Percentiles rank a stretch among this genome's conserved stretches.
Conservation (phyloP, 2,888 invertebrate genomes). For the Selenia dentaria region DNA sequence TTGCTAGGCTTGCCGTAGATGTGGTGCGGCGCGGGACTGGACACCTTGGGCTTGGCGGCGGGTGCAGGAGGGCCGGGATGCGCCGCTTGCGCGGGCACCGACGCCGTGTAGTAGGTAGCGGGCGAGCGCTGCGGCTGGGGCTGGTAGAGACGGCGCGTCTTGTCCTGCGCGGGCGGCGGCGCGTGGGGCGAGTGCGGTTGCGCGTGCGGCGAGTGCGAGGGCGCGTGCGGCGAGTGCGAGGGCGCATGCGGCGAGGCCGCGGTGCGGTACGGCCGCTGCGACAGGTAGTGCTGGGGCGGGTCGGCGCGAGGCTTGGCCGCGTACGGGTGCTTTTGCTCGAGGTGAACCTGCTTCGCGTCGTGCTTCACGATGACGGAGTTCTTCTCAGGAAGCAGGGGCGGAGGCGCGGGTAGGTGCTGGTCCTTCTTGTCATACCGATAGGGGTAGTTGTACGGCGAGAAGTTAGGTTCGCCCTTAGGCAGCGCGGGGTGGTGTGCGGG, state of each 20-base stretch:
- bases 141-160: constrained; percentile 87
- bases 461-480: constrained; percentile 88
- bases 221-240: constrained; percentile 72
- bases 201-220: constrained; percentile 49
- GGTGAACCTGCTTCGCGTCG: constrained; percentile 87
- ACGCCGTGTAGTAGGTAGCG: constrained; percentile 69
- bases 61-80: constrained; percentile 43
- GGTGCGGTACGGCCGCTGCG: constrained; percentile 73
- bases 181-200: constrained; percentile 71
- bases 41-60: constrained; percentile 87
- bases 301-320: constrained; percentile 85
- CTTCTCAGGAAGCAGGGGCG: constrained; percentile 89
- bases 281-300: constrained; percentile 83
- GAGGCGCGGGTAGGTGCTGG: constrained; percentile 87
- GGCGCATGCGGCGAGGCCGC: constrained; percentile 81
- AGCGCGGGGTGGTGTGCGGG: constrained; percentile 58
- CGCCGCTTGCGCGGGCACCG: constrained; percentile 11
- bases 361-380: constrained; percentile 92
- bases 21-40: constrained; percentile 91
- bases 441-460: constrained; percentile 87
- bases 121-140: constrained; percentile 84
- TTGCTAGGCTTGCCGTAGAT: constrained; percentile 88
- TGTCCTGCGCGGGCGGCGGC: constrained; percentile 82
- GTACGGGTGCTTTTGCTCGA: constrained; percentile 84
- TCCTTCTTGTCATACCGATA: constrained; percentile 87